These are phyloP conservation scores for Myotis yumanensis DNA, from an alignment of 2,113 vertebrate species.

Conservation along the genomic window DNA sequence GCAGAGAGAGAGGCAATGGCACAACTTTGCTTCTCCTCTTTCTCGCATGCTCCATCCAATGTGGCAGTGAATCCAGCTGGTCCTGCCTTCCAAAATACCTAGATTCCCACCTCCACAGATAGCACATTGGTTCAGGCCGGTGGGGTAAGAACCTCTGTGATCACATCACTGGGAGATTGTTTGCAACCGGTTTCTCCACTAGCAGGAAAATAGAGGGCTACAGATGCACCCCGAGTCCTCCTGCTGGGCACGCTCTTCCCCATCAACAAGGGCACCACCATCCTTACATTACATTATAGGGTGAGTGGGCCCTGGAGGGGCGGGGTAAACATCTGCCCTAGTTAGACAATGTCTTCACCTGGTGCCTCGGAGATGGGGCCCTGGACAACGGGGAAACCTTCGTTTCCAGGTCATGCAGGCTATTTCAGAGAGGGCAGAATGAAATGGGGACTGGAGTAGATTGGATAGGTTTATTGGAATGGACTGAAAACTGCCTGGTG, in stretches of 20 bases:
- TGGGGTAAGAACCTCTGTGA: conserved; percentile 37
- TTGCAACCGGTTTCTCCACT: conserved; percentile 62
- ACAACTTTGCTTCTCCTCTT: accelerated
- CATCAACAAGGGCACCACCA: conserved; percentile 29
- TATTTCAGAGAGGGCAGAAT: background rate
- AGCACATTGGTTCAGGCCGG: background rate
- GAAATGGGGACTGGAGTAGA: background rate
- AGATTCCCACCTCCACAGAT: too few relatives aligned
- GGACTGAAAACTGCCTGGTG: background rate
- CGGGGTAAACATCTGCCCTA: background rate
- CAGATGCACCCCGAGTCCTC: conserved; percentile 59
- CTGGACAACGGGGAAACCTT: background rate
- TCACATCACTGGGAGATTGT: conserved; percentile 51
- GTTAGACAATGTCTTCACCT: background rate
- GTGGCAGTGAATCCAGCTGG: background rate
- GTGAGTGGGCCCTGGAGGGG: background rate
- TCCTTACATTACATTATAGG: background rate
- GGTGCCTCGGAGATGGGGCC: background rate
- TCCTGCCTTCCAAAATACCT: background rate
- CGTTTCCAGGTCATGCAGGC: background rate
- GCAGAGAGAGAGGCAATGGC: background rate
- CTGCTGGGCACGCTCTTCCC: conserved; percentile 55
- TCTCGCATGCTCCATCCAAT: accelerated
- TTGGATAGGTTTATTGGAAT: background rate
- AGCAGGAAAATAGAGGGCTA: conserved; percentile 63